Evolutionary conservation across 1,140 invertebrate genomes (phyloP).

Genomic region (Pachypsylla venusta): DNA sequence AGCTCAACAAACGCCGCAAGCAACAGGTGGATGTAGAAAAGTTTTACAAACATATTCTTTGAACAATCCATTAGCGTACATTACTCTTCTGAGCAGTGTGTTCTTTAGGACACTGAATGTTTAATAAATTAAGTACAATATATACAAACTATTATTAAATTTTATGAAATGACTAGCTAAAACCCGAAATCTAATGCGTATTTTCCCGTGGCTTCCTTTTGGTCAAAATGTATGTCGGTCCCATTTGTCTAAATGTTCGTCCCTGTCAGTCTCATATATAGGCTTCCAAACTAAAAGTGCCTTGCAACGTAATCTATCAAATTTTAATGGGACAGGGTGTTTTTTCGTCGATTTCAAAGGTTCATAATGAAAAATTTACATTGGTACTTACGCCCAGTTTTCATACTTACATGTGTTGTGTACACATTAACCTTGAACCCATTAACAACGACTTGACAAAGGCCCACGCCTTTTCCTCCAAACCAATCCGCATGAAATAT

Average conservation of each 20-base stretch:
- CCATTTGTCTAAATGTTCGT: neutral
- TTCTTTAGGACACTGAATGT: neutral
- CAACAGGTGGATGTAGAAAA: neutral
- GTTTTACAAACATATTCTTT: neutral
- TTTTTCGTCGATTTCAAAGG: conserved; percentile 5
- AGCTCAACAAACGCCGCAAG: no score
- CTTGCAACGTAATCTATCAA: neutral
- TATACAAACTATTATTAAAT: neutral
- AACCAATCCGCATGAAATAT: conserved; percentile 97
- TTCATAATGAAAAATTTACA: conserved; percentile 10
- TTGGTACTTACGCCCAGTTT: neutral
- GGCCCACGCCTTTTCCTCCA: conserved; percentile 87
- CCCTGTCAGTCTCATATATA: neutral
- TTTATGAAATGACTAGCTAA: no score
- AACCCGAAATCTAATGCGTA: no score
- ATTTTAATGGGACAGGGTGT: neutral
- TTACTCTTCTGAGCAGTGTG: neutral
- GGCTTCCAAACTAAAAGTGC: neutral
- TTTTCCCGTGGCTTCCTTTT: no score
- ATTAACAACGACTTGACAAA: conserved; percentile 57
- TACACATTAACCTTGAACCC: conserved; percentile 68
- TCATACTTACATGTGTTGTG: conserved; percentile 68
- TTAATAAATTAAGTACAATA: neutral
- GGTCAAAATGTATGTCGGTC: neutral
- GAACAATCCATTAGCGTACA: neutral